These are phyloP conservation scores for Amphiura filiformis DNA, from an alignment of 35 echinoderm and acorn worm genomes.

Conservation along the genomic window DNA sequence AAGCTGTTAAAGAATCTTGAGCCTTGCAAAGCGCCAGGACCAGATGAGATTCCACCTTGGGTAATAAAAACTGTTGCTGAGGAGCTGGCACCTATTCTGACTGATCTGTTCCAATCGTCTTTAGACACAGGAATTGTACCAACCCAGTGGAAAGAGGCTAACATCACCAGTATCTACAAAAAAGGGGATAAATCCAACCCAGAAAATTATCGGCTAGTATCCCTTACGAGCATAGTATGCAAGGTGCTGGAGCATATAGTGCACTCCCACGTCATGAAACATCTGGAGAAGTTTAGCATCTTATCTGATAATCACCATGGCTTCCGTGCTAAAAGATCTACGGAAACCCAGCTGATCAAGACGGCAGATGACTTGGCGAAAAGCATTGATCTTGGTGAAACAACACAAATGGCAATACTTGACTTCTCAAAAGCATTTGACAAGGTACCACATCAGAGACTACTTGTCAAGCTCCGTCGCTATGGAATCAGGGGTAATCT, in stretches of 20 bases:
- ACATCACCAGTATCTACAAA: slow-evolving; percentile 13
- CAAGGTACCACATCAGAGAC: slow-evolving; percentile 22
- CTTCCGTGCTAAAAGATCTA: slow-evolving; percentile 14
- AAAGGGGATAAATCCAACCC: slow-evolving; percentile 20
- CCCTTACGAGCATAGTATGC: too few relatives aligned
- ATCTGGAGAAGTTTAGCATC: slow-evolving; percentile 22
- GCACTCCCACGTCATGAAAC: slow-evolving; percentile 1
- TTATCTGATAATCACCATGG: slow-evolving; percentile 13
- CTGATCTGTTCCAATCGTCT: slow-evolving; percentile 45
- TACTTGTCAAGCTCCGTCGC: neutral
- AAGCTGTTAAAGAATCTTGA: slow-evolving; percentile 19
- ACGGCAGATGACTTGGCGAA: slow-evolving; percentile 30
- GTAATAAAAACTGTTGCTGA: neutral
- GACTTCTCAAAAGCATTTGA: slow-evolving; percentile 41
- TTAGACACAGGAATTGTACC: too few relatives aligned
- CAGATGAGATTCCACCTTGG: slow-evolving; percentile 20
- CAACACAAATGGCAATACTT: neutral
- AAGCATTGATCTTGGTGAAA: neutral
- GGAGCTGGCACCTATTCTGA: slow-evolving; percentile 8
- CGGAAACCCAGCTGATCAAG: slow-evolving; percentile 13
- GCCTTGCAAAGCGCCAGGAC: slow-evolving; percentile 33
- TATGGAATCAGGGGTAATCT: neutral
- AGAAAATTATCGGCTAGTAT: slow-evolving; percentile 37
- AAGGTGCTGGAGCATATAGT: slow-evolving; percentile 28
- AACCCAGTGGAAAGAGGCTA: slow-evolving; percentile 15